Percentiles rank a stretch among this genome's conserved stretches.
Evolutionary conservation across 2,797 vertebrate genomes (phyloP).

Genomic region (Oophaga sylvatica): DNA sequence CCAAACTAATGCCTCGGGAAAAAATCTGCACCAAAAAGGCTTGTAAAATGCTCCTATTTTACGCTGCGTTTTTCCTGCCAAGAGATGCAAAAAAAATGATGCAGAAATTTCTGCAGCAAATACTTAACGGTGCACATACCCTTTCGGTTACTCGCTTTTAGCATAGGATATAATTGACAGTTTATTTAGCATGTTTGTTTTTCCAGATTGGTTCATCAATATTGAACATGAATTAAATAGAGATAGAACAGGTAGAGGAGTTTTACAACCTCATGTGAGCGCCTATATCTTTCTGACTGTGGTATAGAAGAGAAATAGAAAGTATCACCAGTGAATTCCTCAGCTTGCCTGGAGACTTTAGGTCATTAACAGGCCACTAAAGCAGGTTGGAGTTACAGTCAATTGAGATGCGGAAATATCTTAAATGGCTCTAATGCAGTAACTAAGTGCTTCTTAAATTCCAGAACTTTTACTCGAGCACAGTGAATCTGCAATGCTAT

Average conservation of each 20-base stretch:
- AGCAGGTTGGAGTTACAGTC: constrained; percentile 85
- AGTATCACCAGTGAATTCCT: constrained; percentile 80
- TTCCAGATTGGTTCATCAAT: background rate
- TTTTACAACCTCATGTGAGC: background rate
- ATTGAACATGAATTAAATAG: background rate
- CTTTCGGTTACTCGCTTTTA: no score
- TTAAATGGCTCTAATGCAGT: constrained; percentile 84
- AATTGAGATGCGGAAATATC: constrained; percentile 81
- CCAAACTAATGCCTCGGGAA: no score
- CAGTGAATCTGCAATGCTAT: constrained; percentile 77
- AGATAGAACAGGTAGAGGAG: background rate
- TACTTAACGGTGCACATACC: no score
- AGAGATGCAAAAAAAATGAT: no score
- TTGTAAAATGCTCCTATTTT: no score
- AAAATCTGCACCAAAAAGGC: no score
- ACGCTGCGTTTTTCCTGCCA: no score
- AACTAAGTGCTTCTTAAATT: constrained; percentile 89
- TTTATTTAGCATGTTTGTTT: no score
- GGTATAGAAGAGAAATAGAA: constrained; percentile 70
- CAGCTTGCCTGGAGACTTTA: constrained; percentile 78
- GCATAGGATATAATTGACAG: no score
- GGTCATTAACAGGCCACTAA: constrained; percentile 86
- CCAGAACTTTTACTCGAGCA: constrained; percentile 81
- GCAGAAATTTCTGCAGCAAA: no score
- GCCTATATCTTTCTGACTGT: constrained; percentile 22